Evolutionary conservation across 2,888 invertebrate species (phyloP).

Genomic region (Frankliniella intonsa): DNA sequence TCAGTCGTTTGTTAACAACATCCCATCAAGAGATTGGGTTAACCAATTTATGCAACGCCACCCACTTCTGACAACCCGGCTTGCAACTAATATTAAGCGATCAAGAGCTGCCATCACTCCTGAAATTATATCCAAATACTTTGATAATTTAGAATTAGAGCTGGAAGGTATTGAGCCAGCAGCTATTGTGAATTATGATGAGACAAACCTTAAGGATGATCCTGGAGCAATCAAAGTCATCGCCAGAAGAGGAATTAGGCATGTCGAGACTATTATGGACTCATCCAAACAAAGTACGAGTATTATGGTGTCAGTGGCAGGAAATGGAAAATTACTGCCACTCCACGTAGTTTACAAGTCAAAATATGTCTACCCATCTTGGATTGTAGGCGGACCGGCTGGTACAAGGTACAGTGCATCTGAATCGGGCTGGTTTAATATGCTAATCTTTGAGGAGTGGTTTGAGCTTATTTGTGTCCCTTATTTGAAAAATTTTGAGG

Average conservation of each 20-base stretch:
- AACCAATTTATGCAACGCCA: constrained; percentile 38
- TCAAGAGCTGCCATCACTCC: constrained; percentile 38
- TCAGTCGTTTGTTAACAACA: constrained; percentile 37
- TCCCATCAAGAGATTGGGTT: constrained; percentile 38
- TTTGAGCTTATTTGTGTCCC: constrained; percentile 33
- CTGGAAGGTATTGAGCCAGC: constrained; percentile 34
- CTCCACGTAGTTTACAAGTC: constrained; percentile 37
- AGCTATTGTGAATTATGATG: constrained; percentile 41
- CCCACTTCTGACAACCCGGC: constrained; percentile 35
- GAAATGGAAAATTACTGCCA: constrained; percentile 36
- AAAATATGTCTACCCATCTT: constrained; percentile 35
- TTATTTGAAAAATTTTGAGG: constrained; percentile 28
- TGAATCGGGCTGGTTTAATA: constrained; percentile 42
- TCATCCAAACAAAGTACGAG: constrained; percentile 33
- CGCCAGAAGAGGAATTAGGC: constrained; percentile 34
- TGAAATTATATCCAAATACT: constrained; percentile 38
- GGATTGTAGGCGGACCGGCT: constrained; percentile 36
- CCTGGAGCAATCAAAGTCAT: constrained; percentile 38
- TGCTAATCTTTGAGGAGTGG: constrained; percentile 34
- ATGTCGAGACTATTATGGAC: constrained; percentile 36
- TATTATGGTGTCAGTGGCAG: constrained; percentile 36
- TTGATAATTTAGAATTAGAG: constrained; percentile 37
- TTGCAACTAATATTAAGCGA: constrained; percentile 37
- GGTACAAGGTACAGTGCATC: constrained; percentile 37
- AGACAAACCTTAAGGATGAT: constrained; percentile 42